A percentile compares a stretch with the other conserved stretches of the same genome.
These are phyloP conservation scores for Oreotrochilus melanogaster DNA, from an alignment of 2,113 vertebrate species.

Conservation along the genomic window DNA sequence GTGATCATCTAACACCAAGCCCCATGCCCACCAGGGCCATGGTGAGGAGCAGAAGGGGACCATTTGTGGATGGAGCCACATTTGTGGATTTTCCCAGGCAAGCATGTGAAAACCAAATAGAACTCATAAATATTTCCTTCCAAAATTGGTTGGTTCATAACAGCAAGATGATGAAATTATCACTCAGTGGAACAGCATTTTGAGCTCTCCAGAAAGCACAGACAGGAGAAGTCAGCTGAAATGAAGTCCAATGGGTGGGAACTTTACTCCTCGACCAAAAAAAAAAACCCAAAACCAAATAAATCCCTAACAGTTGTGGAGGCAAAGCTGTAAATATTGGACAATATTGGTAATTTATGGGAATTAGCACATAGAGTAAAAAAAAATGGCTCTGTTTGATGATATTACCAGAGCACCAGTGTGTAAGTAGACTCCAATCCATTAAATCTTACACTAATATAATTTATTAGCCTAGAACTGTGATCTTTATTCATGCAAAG, in stretches of 20 bases:
- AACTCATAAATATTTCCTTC: not conserved
- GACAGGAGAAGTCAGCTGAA: not conserved
- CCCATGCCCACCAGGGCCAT: rapidly evolving
- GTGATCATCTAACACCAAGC: not conserved
- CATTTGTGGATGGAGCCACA: not conserved
- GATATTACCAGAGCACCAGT: not conserved
- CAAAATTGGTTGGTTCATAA: not conserved
- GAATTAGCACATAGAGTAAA: not conserved
- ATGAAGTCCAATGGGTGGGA: not conserved
- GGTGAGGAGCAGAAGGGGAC: not conserved
- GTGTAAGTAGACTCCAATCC: not conserved
- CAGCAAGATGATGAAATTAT: not conserved
- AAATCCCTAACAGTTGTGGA: not conserved
- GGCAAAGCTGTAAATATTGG: not conserved
- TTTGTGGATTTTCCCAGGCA: not conserved
- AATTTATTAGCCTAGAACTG: not conserved
- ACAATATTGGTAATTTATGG: not conserved
- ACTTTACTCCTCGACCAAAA: not conserved
- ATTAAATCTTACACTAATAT: not conserved
- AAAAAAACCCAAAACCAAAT: no score
- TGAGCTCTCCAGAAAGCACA: not conserved
- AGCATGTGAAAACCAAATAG: not conserved
- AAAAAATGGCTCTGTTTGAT: not conserved
- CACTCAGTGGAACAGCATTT: not conserved
- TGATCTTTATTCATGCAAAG: not conserved